Conservation (phyloP, 2,797 vertebrate species). For the Sebastes trivittatus region DNA sequence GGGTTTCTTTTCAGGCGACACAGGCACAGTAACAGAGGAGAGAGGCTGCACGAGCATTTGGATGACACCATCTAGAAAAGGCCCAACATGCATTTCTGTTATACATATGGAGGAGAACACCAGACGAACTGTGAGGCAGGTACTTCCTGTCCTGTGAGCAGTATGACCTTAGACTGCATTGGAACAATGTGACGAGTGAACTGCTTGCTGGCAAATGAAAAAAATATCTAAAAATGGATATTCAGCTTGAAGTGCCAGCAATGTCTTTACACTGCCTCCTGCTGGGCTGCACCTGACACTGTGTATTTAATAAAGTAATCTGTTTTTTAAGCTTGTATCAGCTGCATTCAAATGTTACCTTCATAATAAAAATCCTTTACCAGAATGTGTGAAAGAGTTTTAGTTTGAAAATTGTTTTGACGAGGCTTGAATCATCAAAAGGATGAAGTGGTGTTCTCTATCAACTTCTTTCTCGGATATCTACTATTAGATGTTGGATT, state of each 20-base stretch:
- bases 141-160: conserved; percentile 42
- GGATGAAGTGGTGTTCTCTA: background rate
- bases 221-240: conserved; percentile 20
- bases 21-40: conserved; percentile 43
- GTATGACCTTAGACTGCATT: conserved; percentile 45
- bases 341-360: background rate
- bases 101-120: conserved; percentile 15
- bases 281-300: conserved; percentile 31
- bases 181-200: conserved; percentile 61
- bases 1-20: conserved; percentile 67
- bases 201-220: conserved; percentile 31
- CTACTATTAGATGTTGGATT: background rate
- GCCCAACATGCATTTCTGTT: background rate
- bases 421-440: background rate
- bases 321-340: conserved; percentile 17
- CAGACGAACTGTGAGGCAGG: conserved; percentile 14
- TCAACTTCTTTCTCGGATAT: background rate
- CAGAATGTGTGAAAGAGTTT: conserved; percentile 2
- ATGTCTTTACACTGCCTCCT: conserved; percentile 44
- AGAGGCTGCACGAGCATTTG: conserved; percentile 70
- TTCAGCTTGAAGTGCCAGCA: background rate
- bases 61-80: conserved; percentile 65
- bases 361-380: conserved; percentile 36
- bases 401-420: background rate
- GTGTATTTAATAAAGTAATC: background rate